These are phyloP conservation scores for Brachypodius melanocephalos DNA, from an alignment of 2,113 vertebrate species.

Conservation along the genomic window DNA sequence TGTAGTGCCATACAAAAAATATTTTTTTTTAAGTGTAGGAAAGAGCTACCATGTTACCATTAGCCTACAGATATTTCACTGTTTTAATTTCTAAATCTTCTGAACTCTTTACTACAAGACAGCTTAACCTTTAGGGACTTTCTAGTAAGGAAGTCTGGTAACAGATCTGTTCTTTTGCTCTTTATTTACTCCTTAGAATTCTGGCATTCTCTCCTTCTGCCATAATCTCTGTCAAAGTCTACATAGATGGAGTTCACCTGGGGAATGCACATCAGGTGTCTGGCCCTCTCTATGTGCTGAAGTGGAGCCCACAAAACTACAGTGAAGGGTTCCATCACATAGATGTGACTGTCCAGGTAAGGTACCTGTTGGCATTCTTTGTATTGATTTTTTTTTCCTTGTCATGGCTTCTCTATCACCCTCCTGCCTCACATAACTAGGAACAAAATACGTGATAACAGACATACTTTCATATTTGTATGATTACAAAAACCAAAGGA, in stretches of 20 bases:
- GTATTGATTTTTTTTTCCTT: not conserved
- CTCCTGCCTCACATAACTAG: not conserved
- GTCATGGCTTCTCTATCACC: not conserved
- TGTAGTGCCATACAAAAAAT: not conserved
- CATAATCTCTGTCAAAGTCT: slow-evolving; percentile 82
- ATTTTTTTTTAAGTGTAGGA: not conserved
- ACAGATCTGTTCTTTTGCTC: slow-evolving; percentile 38
- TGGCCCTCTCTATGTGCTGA: slow-evolving; percentile 87
- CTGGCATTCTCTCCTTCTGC: slow-evolving; percentile 87
- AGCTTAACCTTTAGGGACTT: not conserved
- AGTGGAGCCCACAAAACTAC: slow-evolving; percentile 87
- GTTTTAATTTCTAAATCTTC: not conserved
- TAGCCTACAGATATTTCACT: not conserved
- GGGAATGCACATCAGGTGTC: slow-evolving; percentile 78
- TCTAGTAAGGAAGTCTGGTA: not conserved
- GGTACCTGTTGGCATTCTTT: not conserved
- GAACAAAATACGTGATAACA: not conserved
- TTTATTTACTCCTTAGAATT: slow-evolving; percentile 75
- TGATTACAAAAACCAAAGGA: not conserved
- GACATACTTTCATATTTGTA: not conserved
- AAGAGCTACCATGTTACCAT: not conserved
- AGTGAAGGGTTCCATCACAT: slow-evolving; percentile 84
- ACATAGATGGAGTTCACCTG: slow-evolving; percentile 77
- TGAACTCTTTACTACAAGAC: not conserved
- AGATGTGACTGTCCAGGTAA: slow-evolving; percentile 86